A percentile compares a stretch with the other conserved stretches of the same genome.
Evolutionary conservation across 2,113 vertebrate genomes (phyloP).

Genomic region (Pandion haliaetus): DNA sequence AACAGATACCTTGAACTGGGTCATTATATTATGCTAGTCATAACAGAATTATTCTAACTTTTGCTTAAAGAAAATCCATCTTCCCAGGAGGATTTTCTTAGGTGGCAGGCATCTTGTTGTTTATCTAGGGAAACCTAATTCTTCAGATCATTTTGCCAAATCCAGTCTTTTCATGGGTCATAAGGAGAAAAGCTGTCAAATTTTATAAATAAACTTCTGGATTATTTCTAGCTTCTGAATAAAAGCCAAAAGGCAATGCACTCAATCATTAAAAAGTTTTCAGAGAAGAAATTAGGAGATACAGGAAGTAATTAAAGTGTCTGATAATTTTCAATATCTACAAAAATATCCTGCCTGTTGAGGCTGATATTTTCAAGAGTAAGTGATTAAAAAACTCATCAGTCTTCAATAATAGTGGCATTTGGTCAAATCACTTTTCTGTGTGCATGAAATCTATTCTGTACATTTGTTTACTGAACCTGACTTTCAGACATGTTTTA

Average conservation of each 20-base stretch:
- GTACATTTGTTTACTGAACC: not conserved
- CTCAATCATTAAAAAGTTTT: constrained; percentile 9
- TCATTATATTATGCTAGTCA: not conserved
- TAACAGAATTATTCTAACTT: not conserved
- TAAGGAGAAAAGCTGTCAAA: not conserved
- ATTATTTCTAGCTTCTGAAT: constrained; percentile 25
- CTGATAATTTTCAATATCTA: not conserved
- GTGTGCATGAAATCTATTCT: not conserved
- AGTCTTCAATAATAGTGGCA: not conserved
- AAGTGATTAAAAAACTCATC: not conserved
- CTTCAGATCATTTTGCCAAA: not conserved
- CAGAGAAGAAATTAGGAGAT: not conserved
- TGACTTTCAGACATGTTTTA: not conserved
- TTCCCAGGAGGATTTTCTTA: not conserved
- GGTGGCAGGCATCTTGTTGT: not conserved
- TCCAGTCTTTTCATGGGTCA: not conserved
- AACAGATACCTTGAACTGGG: not conserved
- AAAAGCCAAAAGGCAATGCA: not conserved
- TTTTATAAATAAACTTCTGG: constrained; percentile 29
- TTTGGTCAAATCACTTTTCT: not conserved
- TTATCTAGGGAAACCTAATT: constrained; percentile 3
- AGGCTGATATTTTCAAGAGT: not conserved
- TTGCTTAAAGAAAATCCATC: not conserved
- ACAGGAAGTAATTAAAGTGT: not conserved
- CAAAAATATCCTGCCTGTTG: not conserved